phyloP scores from a whole-genome alignment of 2,113 vertebrate genomes.

The Thunnus thynnus region DNA sequence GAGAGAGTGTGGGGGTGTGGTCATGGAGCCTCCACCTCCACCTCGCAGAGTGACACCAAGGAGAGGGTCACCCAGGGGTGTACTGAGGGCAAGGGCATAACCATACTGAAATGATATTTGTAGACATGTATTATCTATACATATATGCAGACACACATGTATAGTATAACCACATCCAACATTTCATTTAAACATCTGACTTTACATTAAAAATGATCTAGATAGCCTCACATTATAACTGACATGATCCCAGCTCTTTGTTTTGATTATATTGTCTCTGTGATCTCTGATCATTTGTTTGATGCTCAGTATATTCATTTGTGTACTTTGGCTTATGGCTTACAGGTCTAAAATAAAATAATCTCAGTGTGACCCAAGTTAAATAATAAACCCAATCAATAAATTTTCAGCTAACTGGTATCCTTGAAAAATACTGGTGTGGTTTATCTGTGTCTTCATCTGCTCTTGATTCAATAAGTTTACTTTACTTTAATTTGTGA shows the following conservation, averaged over 20 bases:
- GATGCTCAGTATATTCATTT: neutral
- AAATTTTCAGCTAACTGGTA: constrained; percentile 3
- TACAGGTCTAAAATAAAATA: neutral
- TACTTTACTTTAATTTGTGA: neutral
- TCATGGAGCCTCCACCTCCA: constrained; percentile 12
- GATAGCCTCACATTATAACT: neutral
- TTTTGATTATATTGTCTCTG: constrained; percentile 3
- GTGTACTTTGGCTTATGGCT: neutral
- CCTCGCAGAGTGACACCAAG: constrained; percentile 23
- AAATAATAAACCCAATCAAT: constrained; percentile 33
- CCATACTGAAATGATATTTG: constrained; percentile 6
- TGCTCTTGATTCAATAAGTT: neutral
- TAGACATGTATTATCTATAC: neutral
- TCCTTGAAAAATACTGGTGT: neutral
- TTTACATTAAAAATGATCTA: neutral
- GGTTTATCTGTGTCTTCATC: neutral
- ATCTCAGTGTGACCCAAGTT: neutral
- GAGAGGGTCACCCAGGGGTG: constrained; percentile 36
- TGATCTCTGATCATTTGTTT: constrained; percentile 8
- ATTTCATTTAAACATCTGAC: constrained; percentile 27
- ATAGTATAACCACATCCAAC: neutral
- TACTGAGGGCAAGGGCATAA: constrained; percentile 51
- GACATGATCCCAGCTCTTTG: neutral
- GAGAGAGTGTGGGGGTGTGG: constrained; percentile 76
- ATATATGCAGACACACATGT: constrained; percentile 9